Base-by-base conservation (phyloP, 2,113 vertebrate species). In the Fulmarus glacialis region DNA sequence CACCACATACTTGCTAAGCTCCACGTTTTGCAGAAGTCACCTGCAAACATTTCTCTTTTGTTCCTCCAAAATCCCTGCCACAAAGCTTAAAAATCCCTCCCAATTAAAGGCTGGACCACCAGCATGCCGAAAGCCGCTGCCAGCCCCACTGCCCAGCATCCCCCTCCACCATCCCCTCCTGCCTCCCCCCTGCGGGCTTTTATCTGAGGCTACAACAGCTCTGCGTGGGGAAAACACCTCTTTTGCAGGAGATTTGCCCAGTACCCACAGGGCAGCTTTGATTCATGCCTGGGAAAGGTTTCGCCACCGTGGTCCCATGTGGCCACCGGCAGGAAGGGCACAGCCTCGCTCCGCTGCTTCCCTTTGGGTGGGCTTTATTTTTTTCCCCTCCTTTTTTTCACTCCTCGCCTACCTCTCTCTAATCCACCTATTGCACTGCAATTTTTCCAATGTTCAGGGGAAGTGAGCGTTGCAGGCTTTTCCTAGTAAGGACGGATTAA, bases 261-360 rank as follows among this genome's bases (percentile, higher is more conserved):
- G 63, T 13, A 40, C 14, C 77, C 84, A 48, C 45, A 52, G 38
- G 52, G n/a, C 64, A 85, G 70, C 52, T 90, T 34, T 72, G 60
- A 67, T 70, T 86, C 20, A 4, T 4, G 32, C 9, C 1, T 1
- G 34, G 64, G 50, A 70, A 58, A 70, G 75, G 62, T 47, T 90
- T 12, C 6, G 0, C 30, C 70, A 52, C 70, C 34, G 0, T 0
- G 6, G 58, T 48, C 56, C 82, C 90, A 80, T 14, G 6, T 8
- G 40, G 81, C 47, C 8, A 23, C 66, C 0, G 0, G 71, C 71
- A 93, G 81, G 80, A 96, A 83, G 56, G 84, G 67, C 80, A 68
- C 67, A 63, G 93, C 53, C 34, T 63, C 8, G 1, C 62, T 34
- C 36, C 1, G 1, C 73, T 45, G 81, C 72, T 82, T 67, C 74